Evolutionary conservation across 2,888 invertebrate species (phyloP).

Genomic region (Cylloceria caligata): DNA sequence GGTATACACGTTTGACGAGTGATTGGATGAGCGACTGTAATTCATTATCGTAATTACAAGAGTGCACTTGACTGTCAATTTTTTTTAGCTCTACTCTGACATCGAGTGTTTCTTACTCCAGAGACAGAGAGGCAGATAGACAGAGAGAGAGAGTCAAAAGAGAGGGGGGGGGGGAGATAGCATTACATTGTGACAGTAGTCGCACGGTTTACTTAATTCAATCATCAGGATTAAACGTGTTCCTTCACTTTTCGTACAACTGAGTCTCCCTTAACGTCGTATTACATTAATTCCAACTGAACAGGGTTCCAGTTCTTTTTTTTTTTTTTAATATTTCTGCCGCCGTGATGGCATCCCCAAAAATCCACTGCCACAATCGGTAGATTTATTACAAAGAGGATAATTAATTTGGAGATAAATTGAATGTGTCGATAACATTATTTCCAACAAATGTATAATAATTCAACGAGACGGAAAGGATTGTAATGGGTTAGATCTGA

Average conservation of each 20-base stretch:
- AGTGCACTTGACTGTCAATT: constrained; percentile 32
- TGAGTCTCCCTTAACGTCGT: too few relatives aligned
- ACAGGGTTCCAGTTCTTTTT: too few relatives aligned
- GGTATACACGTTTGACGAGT: constrained; percentile 47
- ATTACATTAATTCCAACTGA: too few relatives aligned
- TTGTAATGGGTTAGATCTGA: neutral
- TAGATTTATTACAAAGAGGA: too few relatives aligned
- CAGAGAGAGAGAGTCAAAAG: too few relatives aligned
- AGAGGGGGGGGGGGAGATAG: too few relatives aligned
- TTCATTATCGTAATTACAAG: constrained; percentile 46
- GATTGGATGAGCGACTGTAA: constrained; percentile 43
- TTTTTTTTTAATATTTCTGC: too few relatives aligned
- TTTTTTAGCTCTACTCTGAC: constrained; percentile 21
- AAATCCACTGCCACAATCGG: too few relatives aligned
- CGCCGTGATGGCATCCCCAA: too few relatives aligned
- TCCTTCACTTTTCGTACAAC: neutral
- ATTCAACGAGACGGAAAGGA: neutral
- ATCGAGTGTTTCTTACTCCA: constrained; percentile 13
- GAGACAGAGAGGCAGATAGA: neutral
- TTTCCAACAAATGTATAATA: neutral
- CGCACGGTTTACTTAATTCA: neutral
- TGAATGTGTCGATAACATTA: neutral
- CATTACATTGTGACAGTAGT: neutral
- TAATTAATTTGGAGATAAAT: neutral
- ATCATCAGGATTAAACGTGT: neutral